A percentile compares a stretch with the other conserved stretches of the same genome.
Conservation (phyloP, 2,888 invertebrate genomes). For the Zeuzera pyrina region DNA sequence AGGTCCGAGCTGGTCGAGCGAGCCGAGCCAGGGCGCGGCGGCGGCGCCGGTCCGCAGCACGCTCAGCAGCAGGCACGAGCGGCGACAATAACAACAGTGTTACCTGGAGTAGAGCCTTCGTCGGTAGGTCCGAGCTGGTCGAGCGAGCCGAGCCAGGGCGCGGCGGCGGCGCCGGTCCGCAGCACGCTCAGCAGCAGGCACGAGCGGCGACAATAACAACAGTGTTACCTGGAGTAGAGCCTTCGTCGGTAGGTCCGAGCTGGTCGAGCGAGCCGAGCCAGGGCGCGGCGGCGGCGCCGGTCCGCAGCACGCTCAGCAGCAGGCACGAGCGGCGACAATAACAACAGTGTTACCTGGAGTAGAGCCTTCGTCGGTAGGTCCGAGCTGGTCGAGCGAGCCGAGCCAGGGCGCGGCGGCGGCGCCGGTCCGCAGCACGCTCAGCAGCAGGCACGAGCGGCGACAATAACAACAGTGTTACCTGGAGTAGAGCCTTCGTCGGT, state of each 20-base stretch:
- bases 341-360: too few relatives aligned
- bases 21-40: constrained; percentile 92
- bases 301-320: constrained; percentile 89
- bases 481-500: constrained; percentile 66
- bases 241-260: constrained; percentile 78
- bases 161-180: constrained; percentile 81
- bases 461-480: too few relatives aligned
- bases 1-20: constrained; percentile 82
- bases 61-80: constrained; percentile 91
- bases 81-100: too few relatives aligned
- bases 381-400: constrained; percentile 85
- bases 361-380: constrained; percentile 74
- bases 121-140: constrained; percentile 81
- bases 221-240: constrained; percentile 40
- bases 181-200: constrained; percentile 92
- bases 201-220: too few relatives aligned
- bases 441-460: constrained; percentile 87
- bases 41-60: constrained; percentile 83
- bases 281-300: constrained; percentile 82
- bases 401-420: constrained; percentile 88
- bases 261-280: constrained; percentile 91
- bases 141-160: constrained; percentile 93
- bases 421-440: constrained; percentile 89
- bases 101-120: constrained; percentile 50
- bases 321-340: constrained; percentile 86